These are phyloP conservation scores for Drosophila antonietae DNA, from an alignment of 2,888 invertebrate genomes.

Conservation along the genomic window DNA sequence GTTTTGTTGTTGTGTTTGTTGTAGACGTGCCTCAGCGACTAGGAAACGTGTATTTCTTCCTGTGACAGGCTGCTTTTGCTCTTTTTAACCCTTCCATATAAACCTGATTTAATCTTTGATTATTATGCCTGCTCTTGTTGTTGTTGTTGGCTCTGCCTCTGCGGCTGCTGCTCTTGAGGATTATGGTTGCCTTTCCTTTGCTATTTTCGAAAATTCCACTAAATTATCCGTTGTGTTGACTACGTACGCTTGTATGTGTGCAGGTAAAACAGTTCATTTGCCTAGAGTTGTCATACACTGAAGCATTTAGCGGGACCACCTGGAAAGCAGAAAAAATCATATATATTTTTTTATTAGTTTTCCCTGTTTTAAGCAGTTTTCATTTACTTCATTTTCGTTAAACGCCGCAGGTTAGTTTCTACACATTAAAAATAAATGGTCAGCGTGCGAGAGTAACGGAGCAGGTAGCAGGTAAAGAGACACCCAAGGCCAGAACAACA, in stretches of 20 bases:
- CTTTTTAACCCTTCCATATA: slow-evolving; percentile 79
- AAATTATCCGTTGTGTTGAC: slow-evolving; percentile 68
- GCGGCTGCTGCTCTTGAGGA: slow-evolving; percentile 56
- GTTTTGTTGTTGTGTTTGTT: slow-evolving; percentile 51
- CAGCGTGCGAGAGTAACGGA: slow-evolving; percentile 6
- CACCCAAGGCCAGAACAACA: slow-evolving; percentile 37
- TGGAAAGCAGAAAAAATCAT: slow-evolving; percentile 56
- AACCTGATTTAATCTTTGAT: slow-evolving; percentile 80
- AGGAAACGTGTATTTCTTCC: slow-evolving; percentile 79
- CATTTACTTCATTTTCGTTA: slow-evolving; percentile 46
- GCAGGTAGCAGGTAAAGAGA: slow-evolving; percentile 53
- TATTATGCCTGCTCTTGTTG: slow-evolving; percentile 60
- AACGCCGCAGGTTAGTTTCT: slow-evolving; percentile 11
- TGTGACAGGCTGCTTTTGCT: slow-evolving; percentile 72
- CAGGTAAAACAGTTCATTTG: slow-evolving; percentile 80
- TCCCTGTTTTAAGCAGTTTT: slow-evolving; percentile 33
- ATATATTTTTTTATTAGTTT: slow-evolving; percentile 45
- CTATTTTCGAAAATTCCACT: slow-evolving; percentile 79
- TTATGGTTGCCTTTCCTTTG: slow-evolving; percentile 68
- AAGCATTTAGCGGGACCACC: slow-evolving; percentile 62
- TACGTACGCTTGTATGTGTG: slow-evolving; percentile 41
- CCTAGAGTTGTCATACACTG: slow-evolving; percentile 69
- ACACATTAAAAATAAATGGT: slow-evolving; percentile 30
- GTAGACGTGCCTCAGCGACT: slow-evolving; percentile 56
- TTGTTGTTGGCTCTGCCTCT: slow-evolving; percentile 41